Percentiles rank a stretch among this genome's conserved stretches.
Evolutionary conservation across 2,888 invertebrate species (phyloP).

Genomic region (Anoplius nigerrimus): DNA sequence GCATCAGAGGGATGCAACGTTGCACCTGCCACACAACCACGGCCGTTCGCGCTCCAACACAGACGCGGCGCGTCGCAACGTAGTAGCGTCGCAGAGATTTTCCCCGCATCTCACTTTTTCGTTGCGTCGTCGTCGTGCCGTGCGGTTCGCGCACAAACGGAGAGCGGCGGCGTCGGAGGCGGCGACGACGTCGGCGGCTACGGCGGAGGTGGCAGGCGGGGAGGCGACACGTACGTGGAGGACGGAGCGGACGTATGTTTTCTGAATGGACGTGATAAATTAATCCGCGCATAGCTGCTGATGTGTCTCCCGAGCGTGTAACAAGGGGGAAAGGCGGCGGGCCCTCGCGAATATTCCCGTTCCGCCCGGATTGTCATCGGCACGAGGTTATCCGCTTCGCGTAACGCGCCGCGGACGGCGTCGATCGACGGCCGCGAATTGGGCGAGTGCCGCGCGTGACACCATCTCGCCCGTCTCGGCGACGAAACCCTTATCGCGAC

Average conservation of each 20-base stretch:
- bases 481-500: conserved; percentile 23
- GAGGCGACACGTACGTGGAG: conserved; percentile 10
- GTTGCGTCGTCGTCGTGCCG: not conserved
- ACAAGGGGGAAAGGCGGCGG: conserved; percentile 17
- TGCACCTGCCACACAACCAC: conserved; percentile 45
- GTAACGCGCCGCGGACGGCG: conserved; percentile 3
- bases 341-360: conserved; percentile 17
- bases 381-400: not conserved
- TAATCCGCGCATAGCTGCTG: conserved; percentile 61
- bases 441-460: conserved; percentile 10
- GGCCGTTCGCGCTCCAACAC: conserved; percentile 43
- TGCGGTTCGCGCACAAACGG: no score
- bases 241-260: conserved; percentile 62
- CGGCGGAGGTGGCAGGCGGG: no score
- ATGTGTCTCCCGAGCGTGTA: conserved; percentile 51
- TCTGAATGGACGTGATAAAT: conserved; percentile 64
- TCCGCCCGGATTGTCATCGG: conserved; percentile 1
- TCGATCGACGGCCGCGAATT: conserved; percentile 34
- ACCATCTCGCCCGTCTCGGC: conserved; percentile 29
- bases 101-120: conserved; percentile 54
- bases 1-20: conserved; percentile 53
- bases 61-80: conserved; percentile 43
- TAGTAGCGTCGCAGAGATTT: conserved; percentile 33
- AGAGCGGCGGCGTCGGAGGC: conserved; percentile 18
- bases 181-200: not conserved